These are phyloP conservation scores for Drosophila aldrichi DNA, from an alignment of 2,888 invertebrate genomes.

Conservation along the genomic window DNA sequence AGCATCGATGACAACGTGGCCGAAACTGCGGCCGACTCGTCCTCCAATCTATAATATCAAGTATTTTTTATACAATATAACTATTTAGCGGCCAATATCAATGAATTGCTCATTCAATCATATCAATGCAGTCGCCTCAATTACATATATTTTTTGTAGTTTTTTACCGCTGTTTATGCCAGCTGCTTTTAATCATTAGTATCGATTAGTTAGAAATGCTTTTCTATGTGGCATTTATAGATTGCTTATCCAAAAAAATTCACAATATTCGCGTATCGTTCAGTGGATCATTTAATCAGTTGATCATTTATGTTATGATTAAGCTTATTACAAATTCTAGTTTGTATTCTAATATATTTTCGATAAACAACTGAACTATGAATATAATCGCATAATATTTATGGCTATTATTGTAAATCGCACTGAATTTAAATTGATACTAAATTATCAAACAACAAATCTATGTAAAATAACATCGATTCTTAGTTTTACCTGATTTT, in stretches of 20 bases:
- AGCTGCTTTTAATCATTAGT: constrained; percentile 4
- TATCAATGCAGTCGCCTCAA: constrained; percentile 11
- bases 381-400: neutral
- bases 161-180: constrained; percentile 3
- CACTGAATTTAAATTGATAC: neutral
- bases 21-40: constrained; percentile 83
- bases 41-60: constrained; percentile 76
- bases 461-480: neutral
- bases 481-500: neutral
- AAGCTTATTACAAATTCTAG: constrained; percentile 4
- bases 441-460: neutral
- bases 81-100: constrained; percentile 14
- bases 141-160: constrained; percentile 2
- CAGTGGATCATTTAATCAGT: neutral
- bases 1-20: constrained; percentile 67
- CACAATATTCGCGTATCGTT: neutral
- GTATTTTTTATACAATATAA: neutral
- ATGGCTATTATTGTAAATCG: neutral
- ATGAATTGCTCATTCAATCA: constrained; percentile 2
- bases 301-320: neutral
- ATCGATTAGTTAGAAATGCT: neutral
- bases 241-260: constrained; percentile 5
- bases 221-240: constrained; percentile 6
- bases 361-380: neutral
- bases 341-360: constrained; percentile 6